Conservation (phyloP, 2,797 vertebrate species). For the Lophotriccus pileatus region DNA sequence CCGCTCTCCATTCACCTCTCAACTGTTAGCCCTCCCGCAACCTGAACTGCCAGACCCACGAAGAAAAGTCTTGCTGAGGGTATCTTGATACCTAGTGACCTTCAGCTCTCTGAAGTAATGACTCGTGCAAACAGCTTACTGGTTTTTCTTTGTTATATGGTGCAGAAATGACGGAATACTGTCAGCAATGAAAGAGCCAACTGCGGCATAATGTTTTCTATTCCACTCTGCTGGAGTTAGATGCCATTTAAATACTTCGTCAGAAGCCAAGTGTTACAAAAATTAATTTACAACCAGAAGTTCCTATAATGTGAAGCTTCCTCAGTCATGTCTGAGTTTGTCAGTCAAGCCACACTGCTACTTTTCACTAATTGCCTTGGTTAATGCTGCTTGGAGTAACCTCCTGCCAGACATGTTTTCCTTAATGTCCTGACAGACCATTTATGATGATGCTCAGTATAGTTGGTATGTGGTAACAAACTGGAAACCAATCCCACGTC, state of each 20-base stretch:
- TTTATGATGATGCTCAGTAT: constrained; percentile 1
- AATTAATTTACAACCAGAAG: background rate
- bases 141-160: background rate
- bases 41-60: background rate
- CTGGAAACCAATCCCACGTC: constrained; percentile 25
- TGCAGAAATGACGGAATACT: background rate
- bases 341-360: background rate
- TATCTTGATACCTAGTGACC: background rate
- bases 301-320: background rate
- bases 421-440: background rate
- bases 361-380: background rate
- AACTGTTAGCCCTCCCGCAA: background rate
- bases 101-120: background rate
- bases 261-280: background rate
- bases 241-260: background rate
- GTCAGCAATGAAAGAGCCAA: background rate
- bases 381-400: background rate
- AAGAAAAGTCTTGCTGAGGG: background rate
- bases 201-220: background rate
- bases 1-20: background rate
- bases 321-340: background rate
- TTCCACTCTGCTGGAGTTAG: background rate
- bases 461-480: constrained; percentile 10
- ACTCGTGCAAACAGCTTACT: background rate
- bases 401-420: background rate